Conservation (phyloP, 2,888 invertebrate genomes). For the Drosophila anceps region DNA sequence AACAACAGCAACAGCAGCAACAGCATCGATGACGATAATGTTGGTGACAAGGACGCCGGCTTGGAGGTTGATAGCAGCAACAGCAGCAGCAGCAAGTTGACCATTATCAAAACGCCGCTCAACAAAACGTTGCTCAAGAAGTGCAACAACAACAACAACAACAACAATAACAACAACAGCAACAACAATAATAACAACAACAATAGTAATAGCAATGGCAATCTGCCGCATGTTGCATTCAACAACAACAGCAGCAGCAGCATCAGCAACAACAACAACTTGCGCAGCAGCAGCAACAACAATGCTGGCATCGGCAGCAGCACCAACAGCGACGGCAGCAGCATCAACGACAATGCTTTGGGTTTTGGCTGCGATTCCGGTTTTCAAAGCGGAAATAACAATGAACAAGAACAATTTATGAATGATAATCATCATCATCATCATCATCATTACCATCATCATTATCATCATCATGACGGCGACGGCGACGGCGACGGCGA, state of each 20-base stretch:
- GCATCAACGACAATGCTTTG: conserved; percentile 37
- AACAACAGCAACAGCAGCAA: conserved; percentile 36
- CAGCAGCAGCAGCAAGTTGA: conserved; percentile 48
- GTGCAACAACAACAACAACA: conserved; percentile 56
- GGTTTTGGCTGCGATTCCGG: conserved; percentile 72
- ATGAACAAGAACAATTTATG: conserved; percentile 72
- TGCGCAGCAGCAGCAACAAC: conserved; percentile 35
- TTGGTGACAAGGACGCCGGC: conserved; percentile 42
- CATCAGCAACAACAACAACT: conserved; percentile 36
- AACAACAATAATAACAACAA: conserved; percentile 18
- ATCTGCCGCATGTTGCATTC: conserved; percentile 48
- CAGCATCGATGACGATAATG: conserved; percentile 38
- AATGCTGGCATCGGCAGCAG: conserved; percentile 34
- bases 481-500: conserved; percentile 14
- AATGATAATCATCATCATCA: conserved; percentile 73
- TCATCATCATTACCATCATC: conserved; percentile 72
- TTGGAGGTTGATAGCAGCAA: conserved; percentile 29
- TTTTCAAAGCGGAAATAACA: conserved; percentile 77
- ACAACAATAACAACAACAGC: conserved; percentile 2
- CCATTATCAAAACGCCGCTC: conserved; percentile 79
- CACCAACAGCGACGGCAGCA: conserved; percentile 16
- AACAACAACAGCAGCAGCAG: conserved; percentile 46
- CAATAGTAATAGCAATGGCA: conserved; percentile 59
- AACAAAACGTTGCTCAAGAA: conserved; percentile 81
- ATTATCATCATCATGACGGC: conserved; percentile 47